These are phyloP conservation scores for Drosophila subobscura DNA, from an alignment of 1,140 invertebrate genomes.

Conservation along the genomic window DNA sequence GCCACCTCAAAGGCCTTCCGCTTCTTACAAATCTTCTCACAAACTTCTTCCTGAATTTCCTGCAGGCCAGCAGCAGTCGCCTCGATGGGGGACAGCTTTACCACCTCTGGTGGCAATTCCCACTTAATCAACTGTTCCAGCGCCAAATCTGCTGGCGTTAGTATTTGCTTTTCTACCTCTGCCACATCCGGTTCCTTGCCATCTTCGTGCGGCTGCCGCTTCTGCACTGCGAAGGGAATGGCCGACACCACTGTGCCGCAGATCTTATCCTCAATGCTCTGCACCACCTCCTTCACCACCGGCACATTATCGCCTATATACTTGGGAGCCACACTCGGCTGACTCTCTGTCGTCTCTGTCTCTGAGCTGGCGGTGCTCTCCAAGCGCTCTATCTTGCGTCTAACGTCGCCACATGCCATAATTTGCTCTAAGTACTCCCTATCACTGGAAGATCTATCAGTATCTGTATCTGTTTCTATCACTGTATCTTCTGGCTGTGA, in stretches of 20 bases:
- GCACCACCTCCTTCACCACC: constrained; percentile 70
- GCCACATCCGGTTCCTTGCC: constrained; percentile 46
- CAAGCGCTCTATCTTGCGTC: constrained; percentile 70
- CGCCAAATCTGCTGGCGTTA: constrained; percentile 61
- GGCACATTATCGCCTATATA: constrained; percentile 66
- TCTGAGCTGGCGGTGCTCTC: constrained; percentile 69
- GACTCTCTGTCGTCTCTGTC: constrained; percentile 31
- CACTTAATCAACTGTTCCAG: constrained; percentile 54
- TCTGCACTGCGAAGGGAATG: constrained; percentile 67
- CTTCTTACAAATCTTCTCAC: constrained; percentile 73
- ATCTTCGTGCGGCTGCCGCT: constrained; percentile 35
- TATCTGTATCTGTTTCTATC: constrained; percentile 19
- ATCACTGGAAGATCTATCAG: constrained; percentile 54
- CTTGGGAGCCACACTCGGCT: constrained; percentile 39
- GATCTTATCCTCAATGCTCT: constrained; percentile 76
- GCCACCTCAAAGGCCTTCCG: constrained; percentile 74
- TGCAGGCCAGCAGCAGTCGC: constrained; percentile 48
- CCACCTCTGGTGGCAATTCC: constrained; percentile 52
- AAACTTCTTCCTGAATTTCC: constrained; percentile 67
- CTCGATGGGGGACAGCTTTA: constrained; percentile 69
- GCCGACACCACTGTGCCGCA: constrained; percentile 54
- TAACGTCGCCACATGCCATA: constrained; percentile 74
- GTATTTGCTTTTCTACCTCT: constrained; percentile 72
- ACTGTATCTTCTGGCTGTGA: constrained; percentile 11
- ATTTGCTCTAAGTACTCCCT: constrained; percentile 75